phyloP scores from a whole-genome alignment of 1,140 invertebrate species.

The Lineus longissimus region DNA sequence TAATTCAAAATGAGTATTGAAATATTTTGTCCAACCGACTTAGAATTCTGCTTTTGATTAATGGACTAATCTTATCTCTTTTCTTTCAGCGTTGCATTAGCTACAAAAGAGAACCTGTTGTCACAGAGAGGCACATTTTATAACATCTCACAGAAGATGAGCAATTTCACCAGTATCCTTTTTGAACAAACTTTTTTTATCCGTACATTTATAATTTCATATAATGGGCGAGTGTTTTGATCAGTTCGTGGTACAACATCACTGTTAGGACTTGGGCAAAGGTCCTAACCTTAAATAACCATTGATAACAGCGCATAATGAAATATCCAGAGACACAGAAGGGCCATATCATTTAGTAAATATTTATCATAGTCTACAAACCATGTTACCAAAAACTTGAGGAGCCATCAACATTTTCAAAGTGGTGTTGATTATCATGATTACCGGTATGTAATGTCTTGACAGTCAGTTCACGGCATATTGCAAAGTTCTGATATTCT shows the following conservation, averaged over 20 bases:
- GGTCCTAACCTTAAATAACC: neutral
- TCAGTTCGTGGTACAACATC: too few species aligned
- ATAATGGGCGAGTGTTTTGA: neutral
- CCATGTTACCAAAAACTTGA: too few species aligned
- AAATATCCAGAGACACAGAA: too few species aligned
- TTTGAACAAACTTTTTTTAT: neutral
- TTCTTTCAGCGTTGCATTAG: conserved; percentile 76
- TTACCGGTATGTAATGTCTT: too few species aligned
- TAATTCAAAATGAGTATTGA: too few species aligned
- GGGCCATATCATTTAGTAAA: too few species aligned
- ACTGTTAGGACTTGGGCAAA: too few species aligned
- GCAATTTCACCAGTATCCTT: conserved; percentile 74
- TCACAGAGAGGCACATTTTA: conserved; percentile 85
- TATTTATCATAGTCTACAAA: too few species aligned
- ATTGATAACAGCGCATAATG: neutral
- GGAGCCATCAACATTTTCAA: too few species aligned
- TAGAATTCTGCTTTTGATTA: conserved; percentile 1
- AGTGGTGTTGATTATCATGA: too few species aligned
- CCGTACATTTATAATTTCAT: neutral
- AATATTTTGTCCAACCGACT: too few species aligned
- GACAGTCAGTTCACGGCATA: too few species aligned
- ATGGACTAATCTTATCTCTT: conserved; percentile 2
- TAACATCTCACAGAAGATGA: conserved; percentile 82
- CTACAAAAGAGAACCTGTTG: conserved; percentile 86
- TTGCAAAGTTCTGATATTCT: neutral